These are phyloP conservation scores for Neuroscelio doddi DNA, from an alignment of 2,888 invertebrate genomes.

Conservation along the genomic window DNA sequence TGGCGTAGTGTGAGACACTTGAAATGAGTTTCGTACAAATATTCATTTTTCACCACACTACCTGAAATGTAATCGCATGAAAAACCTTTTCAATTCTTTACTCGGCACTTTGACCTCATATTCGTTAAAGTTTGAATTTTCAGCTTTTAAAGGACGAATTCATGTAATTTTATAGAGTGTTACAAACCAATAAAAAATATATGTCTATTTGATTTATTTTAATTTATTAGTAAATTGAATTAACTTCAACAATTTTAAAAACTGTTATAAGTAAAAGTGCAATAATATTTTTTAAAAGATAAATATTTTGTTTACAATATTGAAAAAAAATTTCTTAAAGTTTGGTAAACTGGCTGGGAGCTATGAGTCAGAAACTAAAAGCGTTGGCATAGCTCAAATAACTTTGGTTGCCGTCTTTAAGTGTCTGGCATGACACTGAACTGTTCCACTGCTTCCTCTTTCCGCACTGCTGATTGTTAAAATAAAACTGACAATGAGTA, in stretches of 20 bases:
- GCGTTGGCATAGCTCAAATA: slow-evolving; percentile 57
- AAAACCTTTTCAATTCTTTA: no score
- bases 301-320: background rate
- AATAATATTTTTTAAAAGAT: no score
- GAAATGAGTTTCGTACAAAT: slow-evolving; percentile 21
- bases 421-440: slow-evolving; percentile 56
- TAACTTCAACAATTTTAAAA: no score
- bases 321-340: no score
- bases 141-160: no score
- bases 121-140: no score
- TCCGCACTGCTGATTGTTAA: slow-evolving; percentile 28
- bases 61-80: slow-evolving; percentile 1
- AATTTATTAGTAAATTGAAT: no score
- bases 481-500: slow-evolving; percentile 40
- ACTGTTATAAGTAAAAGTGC: no score
- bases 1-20: slow-evolving; percentile 37
- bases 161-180: no score
- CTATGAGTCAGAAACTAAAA: slow-evolving; percentile 62
- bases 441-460: slow-evolving; percentile 49
- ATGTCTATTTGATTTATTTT: no score
- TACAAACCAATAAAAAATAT: background rate
- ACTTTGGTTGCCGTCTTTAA: slow-evolving; percentile 48
- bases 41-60: slow-evolving; percentile 25
- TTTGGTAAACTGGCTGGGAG: slow-evolving; percentile 49
- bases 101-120: no score